Conservation (phyloP, 2,113 vertebrate species). For the Chaetura pelagica region DNA sequence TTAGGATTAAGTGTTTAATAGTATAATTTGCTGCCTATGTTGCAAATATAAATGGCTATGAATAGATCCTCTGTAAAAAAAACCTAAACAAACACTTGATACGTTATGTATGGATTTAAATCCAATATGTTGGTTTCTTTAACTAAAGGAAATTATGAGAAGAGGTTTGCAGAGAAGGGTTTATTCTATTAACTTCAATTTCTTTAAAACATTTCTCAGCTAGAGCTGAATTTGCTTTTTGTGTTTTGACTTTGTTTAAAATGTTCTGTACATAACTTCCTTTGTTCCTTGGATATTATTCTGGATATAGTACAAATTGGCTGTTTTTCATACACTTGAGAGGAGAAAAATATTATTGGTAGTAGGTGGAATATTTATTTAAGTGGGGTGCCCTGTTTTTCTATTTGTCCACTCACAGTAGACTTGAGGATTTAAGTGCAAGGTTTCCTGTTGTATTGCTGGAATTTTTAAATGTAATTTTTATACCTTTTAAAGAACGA, state of each 20-base stretch:
- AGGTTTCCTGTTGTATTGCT: neutral
- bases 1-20: constrained; percentile 77
- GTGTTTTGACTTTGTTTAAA: constrained; percentile 13
- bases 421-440: neutral
- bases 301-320: constrained; percentile 21
- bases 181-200: constrained; percentile 60
- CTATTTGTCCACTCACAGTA: constrained; percentile 6
- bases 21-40: constrained; percentile 74
- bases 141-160: constrained; percentile 56
- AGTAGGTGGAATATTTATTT: constrained; percentile 33
- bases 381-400: neutral
- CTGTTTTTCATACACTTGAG: constrained; percentile 2
- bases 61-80: constrained; percentile 71
- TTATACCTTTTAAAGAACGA: neutral
- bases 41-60: constrained; percentile 48
- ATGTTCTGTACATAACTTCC: neutral
- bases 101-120: constrained; percentile 65
- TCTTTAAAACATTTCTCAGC: constrained; percentile 29
- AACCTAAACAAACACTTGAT: constrained; percentile 19
- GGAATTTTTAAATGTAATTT: neutral
- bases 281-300: constrained; percentile 29
- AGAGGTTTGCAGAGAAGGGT: constrained; percentile 18
- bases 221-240: constrained; percentile 21
- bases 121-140: constrained; percentile 67
- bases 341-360: constrained; percentile 6